Conservation (phyloP, 1,140 invertebrate genomes). For the Acromyrmex heyeri region DNA sequence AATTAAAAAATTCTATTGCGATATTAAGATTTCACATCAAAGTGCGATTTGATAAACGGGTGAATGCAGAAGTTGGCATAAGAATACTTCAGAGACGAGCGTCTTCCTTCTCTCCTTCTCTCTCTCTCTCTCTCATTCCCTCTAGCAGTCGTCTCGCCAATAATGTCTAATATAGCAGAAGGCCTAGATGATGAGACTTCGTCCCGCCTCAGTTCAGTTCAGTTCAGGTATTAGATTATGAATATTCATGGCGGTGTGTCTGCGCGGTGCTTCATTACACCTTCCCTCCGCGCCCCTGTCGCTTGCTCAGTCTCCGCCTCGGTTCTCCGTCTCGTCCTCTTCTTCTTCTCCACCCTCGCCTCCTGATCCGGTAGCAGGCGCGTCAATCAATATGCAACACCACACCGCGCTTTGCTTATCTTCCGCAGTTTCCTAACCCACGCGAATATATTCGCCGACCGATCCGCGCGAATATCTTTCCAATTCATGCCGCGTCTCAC, state of each 20-base stretch:
- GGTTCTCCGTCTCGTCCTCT: slow-evolving; percentile 70
- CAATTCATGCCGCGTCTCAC: slow-evolving; percentile 31
- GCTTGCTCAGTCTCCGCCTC: slow-evolving; percentile 59
- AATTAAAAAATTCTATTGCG: slow-evolving; percentile 21
- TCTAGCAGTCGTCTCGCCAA: slow-evolving; percentile 51
- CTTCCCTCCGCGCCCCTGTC: slow-evolving; percentile 74
- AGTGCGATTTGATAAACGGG: slow-evolving; percentile 46
- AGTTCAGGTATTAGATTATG: slow-evolving; percentile 87
- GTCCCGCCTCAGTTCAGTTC: slow-evolving; percentile 85
- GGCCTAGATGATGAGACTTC: slow-evolving; percentile 85
- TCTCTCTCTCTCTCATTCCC: neutral
- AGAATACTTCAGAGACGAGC: slow-evolving; percentile 36
- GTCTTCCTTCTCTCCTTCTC: slow-evolving; percentile 10
- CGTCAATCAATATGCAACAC: slow-evolving; percentile 86
- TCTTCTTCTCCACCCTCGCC: slow-evolving; percentile 70
- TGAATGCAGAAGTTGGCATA: slow-evolving; percentile 32
- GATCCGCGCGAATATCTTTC: slow-evolving; percentile 46
- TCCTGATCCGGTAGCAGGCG: slow-evolving; percentile 76
- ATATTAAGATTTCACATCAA: slow-evolving; percentile 32
- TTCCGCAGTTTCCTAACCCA: slow-evolving; percentile 73
- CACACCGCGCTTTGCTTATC: slow-evolving; percentile 85
- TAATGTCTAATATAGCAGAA: slow-evolving; percentile 85
- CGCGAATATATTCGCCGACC: slow-evolving; percentile 64
- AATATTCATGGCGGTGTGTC: slow-evolving; percentile 87
- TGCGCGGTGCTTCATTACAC: slow-evolving; percentile 86